These are phyloP conservation scores for Echiichthys vipera DNA, from an alignment of 2,797 vertebrate species.

Conservation along the genomic window DNA sequence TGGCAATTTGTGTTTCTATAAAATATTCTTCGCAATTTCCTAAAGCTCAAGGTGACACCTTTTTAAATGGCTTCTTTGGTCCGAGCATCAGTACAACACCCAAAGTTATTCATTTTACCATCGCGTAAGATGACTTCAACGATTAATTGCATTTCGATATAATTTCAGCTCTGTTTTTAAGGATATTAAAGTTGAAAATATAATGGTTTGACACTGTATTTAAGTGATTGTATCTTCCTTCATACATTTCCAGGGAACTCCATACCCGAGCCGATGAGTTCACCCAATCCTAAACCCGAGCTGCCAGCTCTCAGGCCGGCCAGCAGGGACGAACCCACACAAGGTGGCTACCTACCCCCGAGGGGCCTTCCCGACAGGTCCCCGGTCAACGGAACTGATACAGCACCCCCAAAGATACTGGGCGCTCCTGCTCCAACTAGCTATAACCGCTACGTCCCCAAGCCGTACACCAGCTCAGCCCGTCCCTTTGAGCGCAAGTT, in stretches of 20 bases:
- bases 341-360: conserved; percentile 87
- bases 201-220: neutral
- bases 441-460: conserved; percentile 91
- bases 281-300: conserved; percentile 89
- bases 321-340: conserved; percentile 89
- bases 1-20: neutral
- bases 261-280: conserved; percentile 85
- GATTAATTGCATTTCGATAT: too few relatives aligned
- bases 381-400: conserved; percentile 89
- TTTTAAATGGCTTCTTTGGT: too few relatives aligned
- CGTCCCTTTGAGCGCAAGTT: conserved; percentile 97
- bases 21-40: too few relatives aligned
- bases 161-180: too few relatives aligned
- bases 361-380: conserved; percentile 89
- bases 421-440: conserved; percentile 76
- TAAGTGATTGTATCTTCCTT: neutral
- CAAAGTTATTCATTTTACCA: too few relatives aligned
- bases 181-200: too few relatives aligned
- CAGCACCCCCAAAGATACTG: conserved; percentile 82
- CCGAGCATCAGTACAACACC: too few relatives aligned
- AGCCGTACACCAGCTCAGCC: conserved; percentile 90
- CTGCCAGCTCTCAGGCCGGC: conserved; percentile 87
- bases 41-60: too few relatives aligned
- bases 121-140: too few relatives aligned
- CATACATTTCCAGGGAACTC: conserved; percentile 83